Conservation (phyloP, 2,888 invertebrate genomes). For the Drosophila siamana region DNA sequence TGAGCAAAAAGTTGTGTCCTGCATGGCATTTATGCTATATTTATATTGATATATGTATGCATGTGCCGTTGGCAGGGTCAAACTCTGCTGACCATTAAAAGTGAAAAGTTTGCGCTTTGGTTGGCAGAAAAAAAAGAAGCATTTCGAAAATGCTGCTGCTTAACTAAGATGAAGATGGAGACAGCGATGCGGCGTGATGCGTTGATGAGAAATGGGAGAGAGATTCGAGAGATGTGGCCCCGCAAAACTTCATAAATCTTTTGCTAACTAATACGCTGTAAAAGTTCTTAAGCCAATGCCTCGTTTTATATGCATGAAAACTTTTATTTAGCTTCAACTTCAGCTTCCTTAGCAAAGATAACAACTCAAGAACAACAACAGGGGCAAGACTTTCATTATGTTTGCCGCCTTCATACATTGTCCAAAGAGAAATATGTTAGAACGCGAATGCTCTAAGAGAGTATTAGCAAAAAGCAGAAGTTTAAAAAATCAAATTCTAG, state of each 20-base stretch:
- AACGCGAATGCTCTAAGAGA: slow-evolving; percentile 3
- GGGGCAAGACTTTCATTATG: slow-evolving; percentile 37
- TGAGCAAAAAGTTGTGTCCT: slow-evolving; percentile 57
- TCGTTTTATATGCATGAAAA: slow-evolving; percentile 71
- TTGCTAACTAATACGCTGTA: slow-evolving; percentile 68
- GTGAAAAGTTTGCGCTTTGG: slow-evolving; percentile 71
- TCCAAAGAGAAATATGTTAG: neutral
- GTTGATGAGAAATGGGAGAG: no score
- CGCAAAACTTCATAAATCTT: slow-evolving; percentile 77
- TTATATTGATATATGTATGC: slow-evolving; percentile 44
- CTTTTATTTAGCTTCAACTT: slow-evolving; percentile 60
- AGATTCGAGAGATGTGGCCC: neutral
- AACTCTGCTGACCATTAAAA: slow-evolving; percentile 76
- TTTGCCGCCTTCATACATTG: slow-evolving; percentile 23
- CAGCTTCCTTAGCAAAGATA: slow-evolving; percentile 53
- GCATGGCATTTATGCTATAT: slow-evolving; percentile 34
- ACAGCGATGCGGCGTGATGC: slow-evolving; percentile 10
- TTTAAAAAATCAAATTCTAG: no score
- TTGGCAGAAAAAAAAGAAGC: slow-evolving; percentile 37
- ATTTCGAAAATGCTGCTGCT: slow-evolving; percentile 53
- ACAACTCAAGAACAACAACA: slow-evolving; percentile 51
- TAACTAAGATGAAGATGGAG: slow-evolving; percentile 41
- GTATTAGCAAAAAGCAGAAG: no score
- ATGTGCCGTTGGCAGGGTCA: slow-evolving; percentile 30
- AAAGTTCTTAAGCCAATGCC: slow-evolving; percentile 72